Evolutionary conservation across 2,113 vertebrate species (phyloP), one percentile per base, ranked within the genome.

Genomic region (Lamprologus speciosus): DNA sequence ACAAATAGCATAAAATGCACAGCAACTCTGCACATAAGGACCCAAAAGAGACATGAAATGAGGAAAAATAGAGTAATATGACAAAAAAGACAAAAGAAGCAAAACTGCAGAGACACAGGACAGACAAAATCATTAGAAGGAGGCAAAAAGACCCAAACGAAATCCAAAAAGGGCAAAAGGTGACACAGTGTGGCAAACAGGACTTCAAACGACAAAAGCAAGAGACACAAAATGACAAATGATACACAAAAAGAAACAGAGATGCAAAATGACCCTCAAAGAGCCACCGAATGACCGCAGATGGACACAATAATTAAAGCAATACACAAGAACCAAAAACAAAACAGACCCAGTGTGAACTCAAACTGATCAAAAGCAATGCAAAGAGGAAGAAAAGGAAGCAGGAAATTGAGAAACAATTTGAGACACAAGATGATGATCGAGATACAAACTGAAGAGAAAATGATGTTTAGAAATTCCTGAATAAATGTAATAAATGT

Each of bases 241-340:
- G 40, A 45, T 0, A 23, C 65, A 70, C 35, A 70, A 70, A 40
- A 42, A 42, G 14, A 45, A 73, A 26, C 13, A 17, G 23, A 16
- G 21, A 47, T 28, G 5, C 21, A 75, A 1, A 47, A 28, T 3
- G 40, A 47, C 4, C 3, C 40, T 9, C 2, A 19, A 47, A 47
- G 40, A 75, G 6, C 40, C 68, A 45, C 0, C 0, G 13, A 45
- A 26, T 10, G 37, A 42, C n/a, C 1, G 7, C 1, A 33, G 28
- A 42, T 45, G 37, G n/a, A 26, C 37, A 75, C 23, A 47, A 75
- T 23, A 54, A 53, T 54, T 53, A 54, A 35, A 37, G 23, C 2
- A 26, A 45, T 11, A 60, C 80, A 81, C 40, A 60, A 82, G 0
- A 33, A 11, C 4, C 23, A 31, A 21, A 21, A 63, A 9, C 8